A percentile compares a stretch with the other conserved stretches of the same genome.
Conservation (phyloP, 64 coral and sea anemone genomes). For the Stichodactyla helianthus region DNA sequence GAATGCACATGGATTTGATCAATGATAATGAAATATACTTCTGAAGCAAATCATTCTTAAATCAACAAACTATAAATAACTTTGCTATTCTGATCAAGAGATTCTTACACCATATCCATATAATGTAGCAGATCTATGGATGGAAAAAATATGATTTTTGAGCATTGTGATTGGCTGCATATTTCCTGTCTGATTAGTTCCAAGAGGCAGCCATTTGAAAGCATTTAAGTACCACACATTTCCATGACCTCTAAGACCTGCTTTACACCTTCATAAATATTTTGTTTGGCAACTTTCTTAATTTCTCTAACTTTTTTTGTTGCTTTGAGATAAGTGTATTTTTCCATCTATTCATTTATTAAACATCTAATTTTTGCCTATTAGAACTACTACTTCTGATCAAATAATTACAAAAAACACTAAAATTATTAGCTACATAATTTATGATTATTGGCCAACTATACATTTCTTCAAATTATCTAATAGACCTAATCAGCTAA, state of each 20-base stretch:
- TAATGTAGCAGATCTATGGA: neutral
- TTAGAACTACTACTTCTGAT: neutral
- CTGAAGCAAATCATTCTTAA: neutral
- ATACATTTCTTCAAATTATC: too few relatives aligned
- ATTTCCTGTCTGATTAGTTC: too few relatives aligned
- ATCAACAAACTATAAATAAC: conserved; percentile 1
- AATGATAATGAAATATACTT: neutral
- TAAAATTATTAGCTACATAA: too few relatives aligned
- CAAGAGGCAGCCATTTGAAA: too few relatives aligned
- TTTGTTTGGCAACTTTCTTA: too few relatives aligned
- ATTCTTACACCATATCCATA: neutral
- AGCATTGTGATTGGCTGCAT: too few relatives aligned
- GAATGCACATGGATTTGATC: conserved; percentile 2
- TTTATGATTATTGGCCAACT: too few relatives aligned
- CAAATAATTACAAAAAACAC: neutral
- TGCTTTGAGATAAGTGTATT: neutral
- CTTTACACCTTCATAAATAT: neutral
- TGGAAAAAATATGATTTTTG: too few relatives aligned
- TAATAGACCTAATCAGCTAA: too few relatives aligned
- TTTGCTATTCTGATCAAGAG: neutral
- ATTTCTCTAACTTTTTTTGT: neutral
- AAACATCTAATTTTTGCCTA: neutral
- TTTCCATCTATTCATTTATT: neutral
- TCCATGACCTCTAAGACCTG: too few relatives aligned
- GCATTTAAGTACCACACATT: too few relatives aligned